Conservation (phyloP, 2,888 invertebrate genomes). For the Tetragonula carbonaria region DNA sequence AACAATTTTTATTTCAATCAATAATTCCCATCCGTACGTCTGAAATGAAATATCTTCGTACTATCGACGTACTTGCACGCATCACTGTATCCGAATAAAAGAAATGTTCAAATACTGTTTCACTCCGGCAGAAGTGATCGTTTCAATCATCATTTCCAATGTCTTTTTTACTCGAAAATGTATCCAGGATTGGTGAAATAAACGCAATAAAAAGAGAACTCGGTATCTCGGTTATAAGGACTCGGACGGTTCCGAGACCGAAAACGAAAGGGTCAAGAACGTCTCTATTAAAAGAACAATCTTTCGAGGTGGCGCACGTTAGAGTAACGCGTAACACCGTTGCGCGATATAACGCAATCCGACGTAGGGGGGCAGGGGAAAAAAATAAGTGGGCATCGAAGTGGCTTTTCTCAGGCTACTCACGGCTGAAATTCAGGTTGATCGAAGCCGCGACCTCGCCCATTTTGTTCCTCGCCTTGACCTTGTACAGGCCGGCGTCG, state of each 20-base stretch:
- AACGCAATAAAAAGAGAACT: not conserved
- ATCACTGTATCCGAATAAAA: too few relatives aligned
- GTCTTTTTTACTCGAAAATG: too few relatives aligned
- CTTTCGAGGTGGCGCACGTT: constrained; percentile 5
- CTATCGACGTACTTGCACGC: too few relatives aligned
- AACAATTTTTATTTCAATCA: too few relatives aligned
- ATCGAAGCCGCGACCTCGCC: constrained; percentile 99
- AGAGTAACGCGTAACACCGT: not conserved
- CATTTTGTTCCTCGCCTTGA: constrained; percentile 98
- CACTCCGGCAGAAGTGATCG: too few relatives aligned
- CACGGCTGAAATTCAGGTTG: constrained; percentile 98
- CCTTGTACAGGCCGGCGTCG: constrained; percentile 98
- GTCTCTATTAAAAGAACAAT: constrained; percentile 32
- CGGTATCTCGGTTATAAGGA: constrained; percentile 16
- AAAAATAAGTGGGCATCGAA: constrained; percentile 6
- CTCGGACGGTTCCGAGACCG: constrained; percentile 15
- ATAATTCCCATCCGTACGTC: too few relatives aligned
- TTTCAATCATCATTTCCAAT: too few relatives aligned
- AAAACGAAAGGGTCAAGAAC: constrained; percentile 36
- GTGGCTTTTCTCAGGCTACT: constrained; percentile 84
- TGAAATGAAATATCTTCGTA: too few relatives aligned
- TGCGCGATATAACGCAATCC: not conserved
- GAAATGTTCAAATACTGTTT: too few relatives aligned
- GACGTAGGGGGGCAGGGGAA: not conserved
- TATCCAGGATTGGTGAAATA: not conserved